phyloP scores from a whole-genome alignment of 2,113 vertebrate species.

The Pristiophorus japonicus region DNA sequence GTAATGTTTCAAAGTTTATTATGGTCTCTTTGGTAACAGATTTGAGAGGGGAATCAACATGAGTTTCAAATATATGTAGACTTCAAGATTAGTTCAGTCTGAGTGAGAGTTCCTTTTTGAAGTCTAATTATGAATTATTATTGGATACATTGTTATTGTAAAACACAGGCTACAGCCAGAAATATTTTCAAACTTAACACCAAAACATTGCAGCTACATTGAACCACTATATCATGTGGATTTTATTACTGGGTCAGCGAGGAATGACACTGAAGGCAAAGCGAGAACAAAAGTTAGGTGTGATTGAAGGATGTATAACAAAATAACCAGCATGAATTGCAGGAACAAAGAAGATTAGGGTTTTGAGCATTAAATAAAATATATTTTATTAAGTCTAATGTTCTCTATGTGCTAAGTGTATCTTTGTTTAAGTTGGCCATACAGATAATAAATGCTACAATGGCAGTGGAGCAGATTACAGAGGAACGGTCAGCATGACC shows the following conservation, averaged over 20 bases:
- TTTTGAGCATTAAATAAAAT: not conserved
- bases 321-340: not conserved
- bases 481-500: constrained; percentile 74
- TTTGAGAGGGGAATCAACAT: no score
- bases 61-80: no score
- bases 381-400: not conserved
- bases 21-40: no score
- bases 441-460: constrained; percentile 89
- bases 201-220: not conserved
- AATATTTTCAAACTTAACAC: not conserved
- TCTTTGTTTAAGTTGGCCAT: constrained; percentile 51
- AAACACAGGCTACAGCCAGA: not conserved
- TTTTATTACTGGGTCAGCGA: not conserved
- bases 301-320: not conserved
- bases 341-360: not conserved
- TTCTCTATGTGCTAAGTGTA: constrained; percentile 24
- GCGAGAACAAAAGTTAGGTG: not conserved
- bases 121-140: not conserved
- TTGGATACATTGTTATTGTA: not conserved
- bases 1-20: no score
- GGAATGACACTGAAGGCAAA: not conserved
- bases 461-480: constrained; percentile 78
- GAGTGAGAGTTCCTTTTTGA: no score
- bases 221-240: not conserved
- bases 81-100: no score